Conservation (phyloP, 2,888 invertebrate species). For the Trissolcus brochymenae region DNA sequence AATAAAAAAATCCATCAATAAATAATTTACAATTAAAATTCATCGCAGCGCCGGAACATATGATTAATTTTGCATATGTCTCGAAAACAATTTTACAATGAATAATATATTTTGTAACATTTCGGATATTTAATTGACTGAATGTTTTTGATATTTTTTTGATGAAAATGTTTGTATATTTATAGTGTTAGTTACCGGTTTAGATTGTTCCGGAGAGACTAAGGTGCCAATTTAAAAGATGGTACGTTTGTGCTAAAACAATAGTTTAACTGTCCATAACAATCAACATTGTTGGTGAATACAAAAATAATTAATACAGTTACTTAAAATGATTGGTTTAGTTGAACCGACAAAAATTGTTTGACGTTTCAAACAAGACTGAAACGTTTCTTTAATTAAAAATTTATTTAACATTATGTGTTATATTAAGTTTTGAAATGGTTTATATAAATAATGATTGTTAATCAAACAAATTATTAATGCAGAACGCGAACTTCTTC, state of each 20-base stretch:
- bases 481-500: conserved; percentile 86
- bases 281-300: background rate
- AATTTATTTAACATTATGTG: conserved; percentile 1
- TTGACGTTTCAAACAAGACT: too few relatives aligned
- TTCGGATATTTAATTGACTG: background rate
- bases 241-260: conserved; percentile 31
- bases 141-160: background rate
- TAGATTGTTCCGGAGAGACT: conserved; percentile 35
- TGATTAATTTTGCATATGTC: too few relatives aligned
- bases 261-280: too few relatives aligned
- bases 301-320: background rate
- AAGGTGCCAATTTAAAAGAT: conserved; percentile 17
- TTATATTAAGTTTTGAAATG: background rate
- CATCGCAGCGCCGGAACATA: too few relatives aligned
- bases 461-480: conserved; percentile 1
- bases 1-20: too few relatives aligned
- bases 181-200: conserved; percentile 29
- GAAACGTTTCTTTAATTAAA: too few relatives aligned
- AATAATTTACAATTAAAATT: too few relatives aligned
- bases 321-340: too few relatives aligned
- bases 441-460: background rate
- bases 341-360: too few relatives aligned
- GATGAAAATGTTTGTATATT: background rate
- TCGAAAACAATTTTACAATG: too few relatives aligned
- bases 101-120: too few relatives aligned